Evolutionary conservation across 2,888 invertebrate genomes (phyloP).

Genomic region (Toxonevra muliebris): DNA sequence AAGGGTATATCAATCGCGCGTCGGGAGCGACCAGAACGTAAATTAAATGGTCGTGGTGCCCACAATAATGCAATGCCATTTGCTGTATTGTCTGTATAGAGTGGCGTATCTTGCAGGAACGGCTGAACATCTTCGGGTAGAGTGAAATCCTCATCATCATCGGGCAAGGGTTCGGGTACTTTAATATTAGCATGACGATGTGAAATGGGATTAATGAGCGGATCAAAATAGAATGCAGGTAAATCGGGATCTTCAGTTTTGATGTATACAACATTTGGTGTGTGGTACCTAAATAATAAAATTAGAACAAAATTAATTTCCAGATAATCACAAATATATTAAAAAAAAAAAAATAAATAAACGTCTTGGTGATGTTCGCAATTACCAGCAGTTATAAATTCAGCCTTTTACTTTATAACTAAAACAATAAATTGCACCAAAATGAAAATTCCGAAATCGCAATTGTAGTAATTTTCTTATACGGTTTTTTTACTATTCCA

Average conservation of each 20-base stretch:
- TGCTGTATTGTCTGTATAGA: conserved; percentile 98
- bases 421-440: conserved; percentile 67
- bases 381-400: conserved; percentile 68
- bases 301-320: background rate
- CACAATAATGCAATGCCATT: conserved; percentile 96
- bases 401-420: conserved; percentile 56
- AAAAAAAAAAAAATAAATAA: background rate
- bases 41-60: conserved; percentile 98
- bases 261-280: conserved; percentile 98
- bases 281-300: conserved; percentile 85
- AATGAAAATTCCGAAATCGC: conserved; percentile 65
- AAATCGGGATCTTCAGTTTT: conserved; percentile 99
- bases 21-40: conserved; percentile 92
- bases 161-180: conserved; percentile 84
- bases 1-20: conserved; percentile 97
- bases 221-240: conserved; percentile 99
- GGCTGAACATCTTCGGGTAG: conserved; percentile 91
- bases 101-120: conserved; percentile 91
- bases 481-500: conserved; percentile 55
- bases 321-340: background rate
- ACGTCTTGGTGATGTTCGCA: conserved; percentile 56
- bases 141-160: conserved; percentile 94
- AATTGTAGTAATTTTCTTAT: conserved; percentile 69
- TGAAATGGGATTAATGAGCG: conserved; percentile 98
- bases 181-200: conserved; percentile 86